phyloP scores from a whole-genome alignment of 2,888 invertebrate species.

The Pycnomerus fuliginosus region DNA sequence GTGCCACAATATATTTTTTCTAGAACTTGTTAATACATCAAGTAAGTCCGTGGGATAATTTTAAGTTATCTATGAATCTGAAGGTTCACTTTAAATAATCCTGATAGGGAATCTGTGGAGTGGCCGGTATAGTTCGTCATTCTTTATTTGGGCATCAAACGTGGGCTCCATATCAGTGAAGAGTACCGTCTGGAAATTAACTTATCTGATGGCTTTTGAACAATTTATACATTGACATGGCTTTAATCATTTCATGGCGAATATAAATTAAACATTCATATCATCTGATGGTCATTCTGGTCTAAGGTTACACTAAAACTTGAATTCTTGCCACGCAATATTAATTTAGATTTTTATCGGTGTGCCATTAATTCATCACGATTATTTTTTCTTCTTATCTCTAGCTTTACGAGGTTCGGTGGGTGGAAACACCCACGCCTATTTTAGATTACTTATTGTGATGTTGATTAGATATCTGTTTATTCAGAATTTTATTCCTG shows the following conservation, averaged over 20 bases:
- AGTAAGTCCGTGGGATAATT: constrained; percentile 25
- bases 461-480: constrained; percentile 46
- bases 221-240: constrained; percentile 39
- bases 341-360: constrained; percentile 43
- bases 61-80: constrained; percentile 32
- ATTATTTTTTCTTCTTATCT: constrained; percentile 41
- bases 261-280: constrained; percentile 22
- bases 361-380: constrained; percentile 40
- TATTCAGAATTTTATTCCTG: constrained; percentile 26
- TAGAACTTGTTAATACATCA: constrained; percentile 13
- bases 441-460: constrained; percentile 49
- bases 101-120: constrained; percentile 32
- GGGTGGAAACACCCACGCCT: constrained; percentile 47
- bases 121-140: constrained; percentile 33
- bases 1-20: constrained; percentile 20
- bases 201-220: constrained; percentile 41
- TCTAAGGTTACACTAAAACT: constrained; percentile 21
- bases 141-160: constrained; percentile 35
- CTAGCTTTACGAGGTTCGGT: constrained; percentile 39
- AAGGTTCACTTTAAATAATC: constrained; percentile 36
- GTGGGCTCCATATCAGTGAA: constrained; percentile 22
- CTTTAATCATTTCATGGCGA: constrained; percentile 8
- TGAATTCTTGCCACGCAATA: constrained; percentile 25
- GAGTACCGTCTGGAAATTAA: constrained; percentile 36
- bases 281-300: too few species aligned